phyloP scores from a whole-genome alignment of 2,797 vertebrate genomes.

The Bothrops alternatus region DNA sequence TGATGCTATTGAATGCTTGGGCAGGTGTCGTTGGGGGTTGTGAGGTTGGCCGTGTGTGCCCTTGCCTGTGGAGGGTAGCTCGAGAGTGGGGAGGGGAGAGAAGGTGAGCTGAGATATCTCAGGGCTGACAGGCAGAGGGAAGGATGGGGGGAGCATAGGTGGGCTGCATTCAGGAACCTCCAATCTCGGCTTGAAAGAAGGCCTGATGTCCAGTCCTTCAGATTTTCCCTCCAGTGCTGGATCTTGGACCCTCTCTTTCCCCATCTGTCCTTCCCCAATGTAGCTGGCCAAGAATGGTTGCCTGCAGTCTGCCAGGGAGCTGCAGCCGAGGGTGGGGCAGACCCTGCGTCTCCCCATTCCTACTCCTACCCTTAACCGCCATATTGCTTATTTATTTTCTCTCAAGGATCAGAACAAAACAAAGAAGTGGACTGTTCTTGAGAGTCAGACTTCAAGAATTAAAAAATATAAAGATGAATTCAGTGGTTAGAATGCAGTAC shows the following conservation, averaged over 20 bases:
- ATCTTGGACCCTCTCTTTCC: too few species aligned
- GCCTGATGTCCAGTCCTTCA: neutral
- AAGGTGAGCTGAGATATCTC: too few species aligned
- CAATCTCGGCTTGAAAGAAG: neutral
- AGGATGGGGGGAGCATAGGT: too few species aligned
- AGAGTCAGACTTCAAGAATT: neutral
- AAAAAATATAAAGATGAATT: neutral
- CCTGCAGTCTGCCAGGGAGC: too few species aligned
- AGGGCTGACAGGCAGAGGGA: too few species aligned
- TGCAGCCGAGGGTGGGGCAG: neutral
- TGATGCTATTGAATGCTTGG: too few species aligned
- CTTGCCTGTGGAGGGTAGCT: too few species aligned
- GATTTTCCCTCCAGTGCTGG: too few species aligned
- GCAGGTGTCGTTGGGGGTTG: too few species aligned
- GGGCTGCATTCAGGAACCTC: neutral
- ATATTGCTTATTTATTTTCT: neutral
- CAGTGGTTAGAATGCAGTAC: too few species aligned
- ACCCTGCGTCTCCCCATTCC: neutral
- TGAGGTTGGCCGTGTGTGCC: too few species aligned
- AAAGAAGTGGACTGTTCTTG: neutral
- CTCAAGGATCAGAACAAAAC: neutral
- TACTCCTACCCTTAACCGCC: neutral
- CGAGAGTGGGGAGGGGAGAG: too few species aligned
- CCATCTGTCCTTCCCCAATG: neutral
- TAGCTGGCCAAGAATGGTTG: neutral